Evolutionary conservation across 2,888 invertebrate species (phyloP).

Genomic region (Chironomus tentans): DNA sequence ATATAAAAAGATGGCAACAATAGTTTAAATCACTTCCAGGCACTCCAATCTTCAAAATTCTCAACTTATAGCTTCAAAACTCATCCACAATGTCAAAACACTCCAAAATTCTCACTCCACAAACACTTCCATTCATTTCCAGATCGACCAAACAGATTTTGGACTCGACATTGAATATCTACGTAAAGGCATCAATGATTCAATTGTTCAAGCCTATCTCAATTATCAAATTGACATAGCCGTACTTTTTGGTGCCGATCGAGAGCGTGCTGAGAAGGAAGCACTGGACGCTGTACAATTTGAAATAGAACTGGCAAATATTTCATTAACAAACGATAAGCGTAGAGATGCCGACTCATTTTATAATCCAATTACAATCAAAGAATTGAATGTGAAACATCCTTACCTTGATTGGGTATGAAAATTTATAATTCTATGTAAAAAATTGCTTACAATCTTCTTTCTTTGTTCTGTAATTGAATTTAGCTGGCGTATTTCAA

Average conservation of each 20-base stretch:
- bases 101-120: background rate
- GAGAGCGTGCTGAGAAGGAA: conserved; percentile 30
- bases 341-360: conserved; percentile 80
- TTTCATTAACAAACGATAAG: conserved; percentile 79
- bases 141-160: conserved; percentile 31
- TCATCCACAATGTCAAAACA: background rate
- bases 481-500: conserved; percentile 63
- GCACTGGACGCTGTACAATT: conserved; percentile 32
- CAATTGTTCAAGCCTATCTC: conserved; percentile 31
- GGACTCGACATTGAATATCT: conserved; percentile 31
- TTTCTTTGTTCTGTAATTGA: background rate
- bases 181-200: conserved; percentile 30
- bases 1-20: too few species aligned
- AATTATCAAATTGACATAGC: conserved; percentile 33
- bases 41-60: too few species aligned
- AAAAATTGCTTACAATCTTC: background rate
- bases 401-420: conserved; percentile 47
- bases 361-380: conserved; percentile 84
- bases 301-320: conserved; percentile 46
- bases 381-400: conserved; percentile 63
- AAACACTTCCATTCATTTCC: background rate
- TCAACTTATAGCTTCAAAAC: background rate
- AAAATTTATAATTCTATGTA: background rate
- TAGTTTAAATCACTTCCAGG: too few species aligned
- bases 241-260: conserved; percentile 32